phyloP scores from a whole-genome alignment of 2,888 invertebrate genomes.

The Xestia rhomboidea region DNA sequence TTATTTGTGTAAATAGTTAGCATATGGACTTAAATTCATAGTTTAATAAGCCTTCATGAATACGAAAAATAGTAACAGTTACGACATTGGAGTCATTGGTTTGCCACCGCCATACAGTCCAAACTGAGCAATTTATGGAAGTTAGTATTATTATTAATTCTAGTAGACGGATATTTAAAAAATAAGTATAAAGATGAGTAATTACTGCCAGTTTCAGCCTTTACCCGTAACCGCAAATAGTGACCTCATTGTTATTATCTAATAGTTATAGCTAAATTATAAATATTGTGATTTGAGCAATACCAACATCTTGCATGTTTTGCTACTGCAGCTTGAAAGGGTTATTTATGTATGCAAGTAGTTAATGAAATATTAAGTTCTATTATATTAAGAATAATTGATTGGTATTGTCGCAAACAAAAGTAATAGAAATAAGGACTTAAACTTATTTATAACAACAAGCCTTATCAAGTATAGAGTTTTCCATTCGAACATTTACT shows the following conservation, averaged over 20 bases:
- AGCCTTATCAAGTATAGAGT: slow-evolving; percentile 56
- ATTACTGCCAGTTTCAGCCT: slow-evolving; percentile 78
- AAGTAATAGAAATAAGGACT: slow-evolving; percentile 51
- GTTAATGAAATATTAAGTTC: slow-evolving; percentile 57
- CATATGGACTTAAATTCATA: slow-evolving; percentile 79
- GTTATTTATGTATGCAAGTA: slow-evolving; percentile 48
- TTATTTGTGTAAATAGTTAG: slow-evolving; percentile 79
- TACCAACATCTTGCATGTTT: slow-evolving; percentile 52
- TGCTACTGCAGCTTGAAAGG: slow-evolving; percentile 40
- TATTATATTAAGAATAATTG: slow-evolving; percentile 58
- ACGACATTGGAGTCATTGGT: slow-evolving; percentile 55
- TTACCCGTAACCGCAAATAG: slow-evolving; percentile 67
- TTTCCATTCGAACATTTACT: slow-evolving; percentile 39
- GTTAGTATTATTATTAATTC: slow-evolving; percentile 66
- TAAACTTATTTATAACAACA: slow-evolving; percentile 56
- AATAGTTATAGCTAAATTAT: slow-evolving; percentile 67
- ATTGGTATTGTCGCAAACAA: slow-evolving; percentile 53
- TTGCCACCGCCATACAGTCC: slow-evolving; percentile 64
- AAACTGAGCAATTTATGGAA: slow-evolving; percentile 62
- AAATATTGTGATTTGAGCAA: slow-evolving; percentile 62
- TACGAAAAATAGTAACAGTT: slow-evolving; percentile 60
- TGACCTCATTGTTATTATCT: slow-evolving; percentile 67
- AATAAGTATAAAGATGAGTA: slow-evolving; percentile 60
- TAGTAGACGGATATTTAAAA: slow-evolving; percentile 59
- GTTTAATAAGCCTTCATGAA: slow-evolving; percentile 71